Percentiles rank a stretch among this genome's conserved stretches.
These are phyloP conservation scores for Molossus molossus DNA, from an alignment of 2,797 vertebrate species.

Conservation along the genomic window DNA sequence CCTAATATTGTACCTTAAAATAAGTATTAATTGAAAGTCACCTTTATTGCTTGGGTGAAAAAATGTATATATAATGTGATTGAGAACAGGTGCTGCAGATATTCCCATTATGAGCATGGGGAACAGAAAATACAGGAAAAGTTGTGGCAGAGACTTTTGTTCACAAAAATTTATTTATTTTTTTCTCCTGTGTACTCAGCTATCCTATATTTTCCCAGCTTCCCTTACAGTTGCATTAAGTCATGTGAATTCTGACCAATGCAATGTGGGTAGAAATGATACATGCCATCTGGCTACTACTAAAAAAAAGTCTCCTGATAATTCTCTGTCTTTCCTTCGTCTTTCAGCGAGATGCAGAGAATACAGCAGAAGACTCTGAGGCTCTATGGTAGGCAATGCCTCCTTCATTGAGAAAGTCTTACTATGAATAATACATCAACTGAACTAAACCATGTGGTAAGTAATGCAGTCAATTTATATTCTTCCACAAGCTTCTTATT, in stretches of 20 bases:
- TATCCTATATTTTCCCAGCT: background rate
- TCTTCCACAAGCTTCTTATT: background rate
- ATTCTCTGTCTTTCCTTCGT: background rate
- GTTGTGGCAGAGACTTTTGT: background rate
- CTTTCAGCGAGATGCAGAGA: background rate
- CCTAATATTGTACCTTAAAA: background rate
- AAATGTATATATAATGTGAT: background rate
- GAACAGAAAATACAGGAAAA: background rate
- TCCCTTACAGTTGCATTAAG: background rate
- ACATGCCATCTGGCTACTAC: background rate
- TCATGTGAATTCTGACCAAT: background rate
- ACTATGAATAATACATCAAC: background rate
- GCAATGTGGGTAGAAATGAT: background rate
- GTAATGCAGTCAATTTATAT: background rate
- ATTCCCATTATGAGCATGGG: background rate
- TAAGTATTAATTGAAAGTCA: background rate
- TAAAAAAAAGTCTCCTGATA: background rate
- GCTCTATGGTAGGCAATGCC: too few species aligned
- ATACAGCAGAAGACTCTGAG: background rate
- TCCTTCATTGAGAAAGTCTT: slow-evolving; percentile 1
- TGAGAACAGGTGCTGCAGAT: background rate
- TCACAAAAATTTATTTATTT: background rate
- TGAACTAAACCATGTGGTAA: background rate
- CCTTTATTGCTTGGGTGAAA: background rate
- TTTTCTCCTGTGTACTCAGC: background rate